Base-by-base conservation (phyloP, 1,140 invertebrate genomes). In the Cotesia glomerata region DNA sequence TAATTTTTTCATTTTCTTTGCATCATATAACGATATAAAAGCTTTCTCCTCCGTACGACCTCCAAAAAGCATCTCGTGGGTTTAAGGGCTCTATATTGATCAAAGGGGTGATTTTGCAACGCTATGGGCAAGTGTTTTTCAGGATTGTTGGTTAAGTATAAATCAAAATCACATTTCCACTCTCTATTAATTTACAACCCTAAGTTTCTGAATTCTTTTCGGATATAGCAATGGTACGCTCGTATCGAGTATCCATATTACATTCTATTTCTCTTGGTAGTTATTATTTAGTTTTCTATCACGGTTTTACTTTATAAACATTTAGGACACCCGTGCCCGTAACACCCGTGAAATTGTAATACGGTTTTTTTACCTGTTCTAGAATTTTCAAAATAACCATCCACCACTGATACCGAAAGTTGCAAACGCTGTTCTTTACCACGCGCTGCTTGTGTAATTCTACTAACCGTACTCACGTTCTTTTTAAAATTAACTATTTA, bases 31-130 rank as follows among this genome's bases (percentile, higher is more conserved):
- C 7, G 81, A 65, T 5, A 76, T 73, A n/a, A n/a, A 76, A 78
- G 34, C 79, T 81, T 72, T n/a, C n/a, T n/a, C n/a, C n/a, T 81
- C 80, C 16, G 80, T 85, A 13, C 82, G 49, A n/a, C 84, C 83
- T 9, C 84, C 83, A 65, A 78, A 84, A 83, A 51, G 75, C 74
- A 56, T 78, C 72, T 1, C 73, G 72, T 0, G 73, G 71, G 39
- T 76, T 61, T 11, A 62, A 70, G 64, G 73, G 61, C 1, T 69
- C 14, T 16, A 26, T 7, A 34, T 3, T 14, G 14, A 61, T 16
- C 45, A 67, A 14, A 34, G 64, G n/a, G 14, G 14, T 72, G 54
- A 36, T 52, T 7, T 3, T 9, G 62, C 65, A 64, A 64, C 9
- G 14, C n/a, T 4, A 7, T 18, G n/a, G n/a, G n/a, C n/a, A 16